phyloP scores from a whole-genome alignment of 2,797 vertebrate species.

The Galaxias olidus region DNA sequence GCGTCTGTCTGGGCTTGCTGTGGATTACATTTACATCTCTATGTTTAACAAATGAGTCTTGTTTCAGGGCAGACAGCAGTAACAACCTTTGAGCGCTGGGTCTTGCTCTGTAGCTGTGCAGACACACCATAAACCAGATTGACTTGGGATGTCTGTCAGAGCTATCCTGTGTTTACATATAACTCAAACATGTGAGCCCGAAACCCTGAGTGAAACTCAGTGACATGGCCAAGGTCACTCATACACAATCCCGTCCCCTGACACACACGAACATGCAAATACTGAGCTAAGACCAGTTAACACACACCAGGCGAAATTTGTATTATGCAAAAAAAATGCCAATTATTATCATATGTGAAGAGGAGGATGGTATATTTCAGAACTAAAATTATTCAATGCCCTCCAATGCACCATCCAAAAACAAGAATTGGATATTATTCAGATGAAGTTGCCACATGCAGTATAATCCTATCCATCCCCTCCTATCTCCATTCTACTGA shows the following conservation, averaged over 20 bases:
- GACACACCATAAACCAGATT: conserved; percentile 66
- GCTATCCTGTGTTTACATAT: conserved; percentile 64
- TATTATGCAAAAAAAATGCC: no score
- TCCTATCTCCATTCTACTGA: conserved; percentile 76
- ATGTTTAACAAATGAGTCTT: conserved; percentile 59
- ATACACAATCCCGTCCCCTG: not conserved
- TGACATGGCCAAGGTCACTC: conserved; percentile 59
- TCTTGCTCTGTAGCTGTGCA: conserved; percentile 60
- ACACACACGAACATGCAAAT: no score
- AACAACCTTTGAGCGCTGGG: conserved; percentile 68
- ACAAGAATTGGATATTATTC: no score
- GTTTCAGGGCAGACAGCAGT: conserved; percentile 59
- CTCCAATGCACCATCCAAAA: conserved; percentile 48
- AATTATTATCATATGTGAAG: not conserved
- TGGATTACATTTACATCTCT: conserved; percentile 66
- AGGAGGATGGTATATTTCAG: conserved; percentile 31
- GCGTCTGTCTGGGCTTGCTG: conserved; percentile 47
- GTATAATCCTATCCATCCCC: conserved; percentile 71
- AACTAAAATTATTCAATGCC: conserved; percentile 35
- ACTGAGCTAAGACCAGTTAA: not conserved
- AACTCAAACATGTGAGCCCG: conserved; percentile 70
- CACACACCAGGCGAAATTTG: no score
- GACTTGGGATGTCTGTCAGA: conserved; percentile 71
- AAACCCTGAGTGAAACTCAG: conserved; percentile 59
- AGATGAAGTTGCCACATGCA: conserved; percentile 75